Evolutionary conservation across 2,888 invertebrate species (phyloP).

Genomic region (Eurois occulta): DNA sequence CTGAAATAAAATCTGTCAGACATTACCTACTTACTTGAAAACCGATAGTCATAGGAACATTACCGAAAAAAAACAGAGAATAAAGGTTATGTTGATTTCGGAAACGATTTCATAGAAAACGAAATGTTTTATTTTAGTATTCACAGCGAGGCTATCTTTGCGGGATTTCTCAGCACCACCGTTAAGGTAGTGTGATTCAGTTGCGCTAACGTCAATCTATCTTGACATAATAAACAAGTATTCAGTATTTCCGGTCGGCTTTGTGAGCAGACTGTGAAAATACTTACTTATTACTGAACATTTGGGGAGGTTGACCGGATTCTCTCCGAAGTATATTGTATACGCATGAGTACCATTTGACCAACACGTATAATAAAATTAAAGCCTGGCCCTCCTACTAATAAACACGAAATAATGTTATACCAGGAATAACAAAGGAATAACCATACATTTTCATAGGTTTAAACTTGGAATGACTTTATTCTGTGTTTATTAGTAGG

Average conservation of each 20-base stretch:
- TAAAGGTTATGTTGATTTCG: not conserved
- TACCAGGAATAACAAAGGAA: too few relatives aligned
- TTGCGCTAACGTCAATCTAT: slow-evolving; percentile 17
- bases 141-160: slow-evolving; percentile 30
- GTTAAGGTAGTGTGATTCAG: slow-evolving; percentile 52
- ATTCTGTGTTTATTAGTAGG: too few relatives aligned
- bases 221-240: slow-evolving; percentile 49
- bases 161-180: slow-evolving; percentile 45
- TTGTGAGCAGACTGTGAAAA: slow-evolving; percentile 35
- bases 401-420: too few relatives aligned
- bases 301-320: not conserved
- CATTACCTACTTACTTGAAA: not conserved
- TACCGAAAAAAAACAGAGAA: not conserved
- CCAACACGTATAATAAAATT: too few relatives aligned
- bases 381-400: too few relatives aligned
- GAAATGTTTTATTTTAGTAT: slow-evolving; percentile 49
- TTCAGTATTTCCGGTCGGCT: slow-evolving; percentile 42
- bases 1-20: not conserved
- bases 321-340: not conserved
- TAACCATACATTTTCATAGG: too few relatives aligned
- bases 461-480: too few relatives aligned
- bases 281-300: slow-evolving; percentile 11
- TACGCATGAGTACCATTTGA: not conserved
- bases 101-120: not conserved
- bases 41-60: not conserved